Base-by-base conservation (phyloP, 2,888 invertebrate species). In the Cataglyphis albicans region DNA sequence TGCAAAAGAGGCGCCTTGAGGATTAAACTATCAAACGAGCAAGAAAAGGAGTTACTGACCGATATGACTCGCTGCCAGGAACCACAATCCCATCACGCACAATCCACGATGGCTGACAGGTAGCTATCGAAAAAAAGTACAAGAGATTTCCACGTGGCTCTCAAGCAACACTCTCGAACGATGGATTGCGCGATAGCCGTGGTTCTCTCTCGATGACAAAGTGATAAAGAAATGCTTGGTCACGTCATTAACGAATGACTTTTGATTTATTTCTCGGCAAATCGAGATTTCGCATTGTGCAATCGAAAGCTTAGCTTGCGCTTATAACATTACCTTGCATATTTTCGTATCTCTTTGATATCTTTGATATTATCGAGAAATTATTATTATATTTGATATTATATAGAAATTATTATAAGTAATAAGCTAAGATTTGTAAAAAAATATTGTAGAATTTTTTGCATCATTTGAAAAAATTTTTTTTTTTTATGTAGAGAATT, bases 11-110 rank as follows among this genome's bases (percentile, higher is more conserved):
- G 68, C 57, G 68, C 83, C 73, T 32, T 44, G 4, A 67, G 41
- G 18, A 70, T 61, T 38, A 32, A 67, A 41, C 18, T 67, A 18
- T 21, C 21, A 21, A 76, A 68, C 52, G 83, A 75, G 25, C 48
- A 48, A 48, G 59, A 83, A 38, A 65, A 82, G 64, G 48, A 83
- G 6, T 70, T 55, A 80, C 78, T 81, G 48, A 84, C 84, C 78
- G 90, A 89, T 73, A 93, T 93, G 92, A 91, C 87, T 35, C 84
- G 91, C 41, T 92, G 92, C 85, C 86, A 91, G 68, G 89, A 89
- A 73, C 72, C 91, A 6, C 90, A 87, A 35, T 73, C 89, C 10
- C 89, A 90, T 4, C 57, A 80, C 55, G 72, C 87, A 9, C 80
- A 90, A 10, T 75, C 84, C 44, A 73, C 87, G 25, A 85, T 88